These are phyloP conservation scores for Typhlichthys subterraneus DNA, from an alignment of 2,797 vertebrate species.

Conservation along the genomic window DNA sequence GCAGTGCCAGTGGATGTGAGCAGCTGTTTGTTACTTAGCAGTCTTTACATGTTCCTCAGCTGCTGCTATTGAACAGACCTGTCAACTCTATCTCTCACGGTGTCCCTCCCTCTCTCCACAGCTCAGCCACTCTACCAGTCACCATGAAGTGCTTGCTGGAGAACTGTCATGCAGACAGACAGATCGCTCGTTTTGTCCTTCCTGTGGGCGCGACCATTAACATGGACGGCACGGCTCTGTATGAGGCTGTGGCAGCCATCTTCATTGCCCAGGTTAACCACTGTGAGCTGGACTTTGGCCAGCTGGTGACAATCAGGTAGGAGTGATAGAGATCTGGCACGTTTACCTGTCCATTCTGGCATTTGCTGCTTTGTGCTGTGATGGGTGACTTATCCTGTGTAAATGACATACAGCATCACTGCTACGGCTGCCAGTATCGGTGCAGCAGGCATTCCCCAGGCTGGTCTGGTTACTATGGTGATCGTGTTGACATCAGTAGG, in stretches of 20 bases:
- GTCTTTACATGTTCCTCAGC: too few species aligned
- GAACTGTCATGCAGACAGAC: constrained; percentile 85
- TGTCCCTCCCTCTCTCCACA: constrained; percentile 41
- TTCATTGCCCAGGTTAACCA: constrained; percentile 91
- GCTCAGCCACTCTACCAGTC: constrained; percentile 89
- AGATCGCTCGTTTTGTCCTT: constrained; percentile 87
- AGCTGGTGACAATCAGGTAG: constrained; percentile 89
- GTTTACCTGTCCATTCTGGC: background rate
- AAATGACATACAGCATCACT: constrained; percentile 80
- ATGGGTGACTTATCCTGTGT: background rate
- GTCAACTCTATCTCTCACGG: background rate
- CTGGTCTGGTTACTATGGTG: constrained; percentile 90
- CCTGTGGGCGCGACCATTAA: constrained; percentile 90
- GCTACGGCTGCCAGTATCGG: constrained; percentile 90
- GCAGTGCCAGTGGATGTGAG: too few species aligned
- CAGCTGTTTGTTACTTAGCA: background rate
- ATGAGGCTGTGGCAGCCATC: constrained; percentile 88
- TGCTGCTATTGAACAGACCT: background rate
- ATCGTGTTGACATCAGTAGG: constrained; percentile 91
- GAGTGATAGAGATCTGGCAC: background rate
- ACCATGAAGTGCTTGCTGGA: constrained; percentile 91
- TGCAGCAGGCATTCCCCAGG: constrained; percentile 88
- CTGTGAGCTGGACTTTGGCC: constrained; percentile 87
- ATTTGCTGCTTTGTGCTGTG: background rate
- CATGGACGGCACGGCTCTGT: constrained; percentile 88